phyloP scores from a whole-genome alignment of 2,797 vertebrate species.

The Cirrhinus molitorella region DNA sequence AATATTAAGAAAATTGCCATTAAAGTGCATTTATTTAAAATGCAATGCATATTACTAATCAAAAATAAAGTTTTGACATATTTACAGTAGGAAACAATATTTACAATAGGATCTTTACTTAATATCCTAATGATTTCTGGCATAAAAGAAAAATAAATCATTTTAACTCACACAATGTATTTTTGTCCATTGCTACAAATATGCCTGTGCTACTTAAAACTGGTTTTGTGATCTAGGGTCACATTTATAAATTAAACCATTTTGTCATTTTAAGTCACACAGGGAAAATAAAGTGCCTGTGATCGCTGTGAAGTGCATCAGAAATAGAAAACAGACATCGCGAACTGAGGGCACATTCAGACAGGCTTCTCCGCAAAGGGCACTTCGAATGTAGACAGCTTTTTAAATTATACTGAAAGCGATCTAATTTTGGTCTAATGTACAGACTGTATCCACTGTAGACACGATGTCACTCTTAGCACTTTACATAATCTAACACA shows the following conservation, averaged over 20 bases:
- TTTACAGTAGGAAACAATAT: too few species aligned
- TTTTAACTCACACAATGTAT: too few species aligned
- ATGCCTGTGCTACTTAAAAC: too few species aligned
- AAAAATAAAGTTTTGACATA: too few species aligned
- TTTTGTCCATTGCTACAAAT: too few species aligned
- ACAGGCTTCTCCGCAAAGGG: not conserved
- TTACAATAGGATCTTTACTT: too few species aligned
- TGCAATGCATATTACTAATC: too few species aligned
- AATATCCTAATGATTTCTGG: too few species aligned
- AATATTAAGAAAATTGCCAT: too few species aligned
- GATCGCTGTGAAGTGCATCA: not conserved
- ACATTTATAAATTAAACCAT: not conserved
- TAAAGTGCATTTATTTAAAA: too few species aligned
- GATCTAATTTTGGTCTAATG: not conserved
- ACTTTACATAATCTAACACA: constrained; percentile 46
- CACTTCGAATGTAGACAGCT: not conserved
- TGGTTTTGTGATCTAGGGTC: too few species aligned
- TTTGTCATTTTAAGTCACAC: not conserved
- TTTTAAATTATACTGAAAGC: not conserved
- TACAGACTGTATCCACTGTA: not conserved
- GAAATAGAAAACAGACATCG: not conserved
- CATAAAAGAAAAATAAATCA: too few species aligned
- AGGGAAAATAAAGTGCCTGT: not conserved
- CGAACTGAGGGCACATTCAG: not conserved
- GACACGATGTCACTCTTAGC: not conserved